These are phyloP conservation scores for Xenentodon cancila DNA, from an alignment of 2,797 vertebrate species.

Conservation along the genomic window DNA sequence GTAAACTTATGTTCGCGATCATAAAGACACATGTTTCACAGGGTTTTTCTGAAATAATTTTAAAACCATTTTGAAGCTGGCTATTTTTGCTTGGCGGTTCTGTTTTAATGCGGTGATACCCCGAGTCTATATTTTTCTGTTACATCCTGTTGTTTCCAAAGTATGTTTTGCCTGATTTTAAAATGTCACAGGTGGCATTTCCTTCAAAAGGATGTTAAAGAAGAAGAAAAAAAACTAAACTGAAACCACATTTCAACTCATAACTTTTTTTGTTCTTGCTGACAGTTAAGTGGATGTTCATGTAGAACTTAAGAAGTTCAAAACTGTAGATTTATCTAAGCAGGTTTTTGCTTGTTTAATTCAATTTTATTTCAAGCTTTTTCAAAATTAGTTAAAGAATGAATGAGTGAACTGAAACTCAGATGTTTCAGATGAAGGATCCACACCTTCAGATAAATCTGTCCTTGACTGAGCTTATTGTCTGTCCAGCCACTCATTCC, in stretches of 20 bases:
- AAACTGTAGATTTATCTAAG: not conserved
- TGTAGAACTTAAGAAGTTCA: not conserved
- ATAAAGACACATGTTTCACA: no score
- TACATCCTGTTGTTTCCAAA: conserved; percentile 37
- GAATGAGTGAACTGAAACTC: no score
- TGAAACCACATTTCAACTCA: not conserved
- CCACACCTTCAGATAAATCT: no score
- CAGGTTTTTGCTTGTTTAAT: conserved; percentile 4
- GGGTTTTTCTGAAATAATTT: no score
- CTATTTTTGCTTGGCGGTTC: not conserved
- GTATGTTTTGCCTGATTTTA: conserved; percentile 9
- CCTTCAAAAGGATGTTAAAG: conserved; percentile 6
- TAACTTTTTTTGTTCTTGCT: not conserved
- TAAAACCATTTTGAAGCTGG: not conserved
- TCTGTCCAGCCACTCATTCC: no score
- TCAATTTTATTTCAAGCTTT: conserved; percentile 14
- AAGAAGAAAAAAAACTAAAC: not conserved
- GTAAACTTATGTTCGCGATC: no score
- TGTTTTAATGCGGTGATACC: not conserved
- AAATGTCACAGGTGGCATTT: conserved; percentile 37
- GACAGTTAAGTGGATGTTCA: not conserved
- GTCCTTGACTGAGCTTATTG: no score
- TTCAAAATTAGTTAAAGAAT: not conserved
- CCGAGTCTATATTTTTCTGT: conserved; percentile 3
- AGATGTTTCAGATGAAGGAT: no score